These are phyloP conservation scores for Carlito syrichta DNA, from an alignment of 2,113 vertebrate species.

Conservation along the genomic window DNA sequence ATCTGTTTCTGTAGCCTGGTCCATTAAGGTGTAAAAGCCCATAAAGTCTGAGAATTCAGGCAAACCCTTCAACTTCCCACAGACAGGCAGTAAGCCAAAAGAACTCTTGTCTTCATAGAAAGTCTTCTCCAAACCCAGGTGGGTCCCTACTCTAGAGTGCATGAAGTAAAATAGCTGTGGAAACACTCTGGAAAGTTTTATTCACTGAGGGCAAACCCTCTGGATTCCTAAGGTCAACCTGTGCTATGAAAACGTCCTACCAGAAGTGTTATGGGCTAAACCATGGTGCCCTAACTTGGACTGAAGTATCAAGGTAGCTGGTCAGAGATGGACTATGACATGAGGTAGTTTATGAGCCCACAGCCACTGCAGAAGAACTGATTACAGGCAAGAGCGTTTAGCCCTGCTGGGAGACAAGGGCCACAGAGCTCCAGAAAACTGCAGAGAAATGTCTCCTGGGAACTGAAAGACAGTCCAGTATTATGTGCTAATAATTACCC, in stretches of 20 bases:
- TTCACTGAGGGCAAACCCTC: background rate
- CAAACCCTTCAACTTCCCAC: background rate
- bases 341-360: background rate
- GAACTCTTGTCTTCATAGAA: background rate
- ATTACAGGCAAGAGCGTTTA: fast-evolving
- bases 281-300: background rate
- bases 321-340: background rate
- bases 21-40: background rate
- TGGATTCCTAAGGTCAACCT: background rate
- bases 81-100: background rate
- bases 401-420: background rate
- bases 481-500: background rate
- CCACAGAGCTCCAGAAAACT: background rate
- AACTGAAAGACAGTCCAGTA: fast-evolving
- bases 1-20: background rate
- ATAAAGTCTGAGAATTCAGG: background rate
- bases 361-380: background rate
- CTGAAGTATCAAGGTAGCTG: background rate
- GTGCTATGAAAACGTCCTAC: no score
- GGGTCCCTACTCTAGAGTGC: background rate
- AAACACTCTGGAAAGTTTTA: background rate
- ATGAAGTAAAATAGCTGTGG: background rate
- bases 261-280: background rate
- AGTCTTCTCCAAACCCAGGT: background rate
- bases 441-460: background rate